Evolutionary conservation across 2,888 invertebrate genomes (phyloP).

Genomic region (Drosophila leonis): DNA sequence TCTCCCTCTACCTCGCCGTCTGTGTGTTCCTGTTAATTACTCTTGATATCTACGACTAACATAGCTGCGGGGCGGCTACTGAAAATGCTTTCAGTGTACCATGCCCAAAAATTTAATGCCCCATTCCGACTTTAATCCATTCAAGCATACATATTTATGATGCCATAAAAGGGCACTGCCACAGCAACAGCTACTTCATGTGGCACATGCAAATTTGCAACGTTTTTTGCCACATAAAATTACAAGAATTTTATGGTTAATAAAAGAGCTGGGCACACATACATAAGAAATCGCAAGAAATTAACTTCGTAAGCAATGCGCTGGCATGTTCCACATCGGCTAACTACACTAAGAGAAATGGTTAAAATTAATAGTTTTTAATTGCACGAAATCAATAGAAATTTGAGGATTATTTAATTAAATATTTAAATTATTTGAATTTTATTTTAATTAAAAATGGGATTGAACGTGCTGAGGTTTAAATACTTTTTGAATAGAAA

Average conservation of each 20-base stretch:
- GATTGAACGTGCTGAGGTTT: no score
- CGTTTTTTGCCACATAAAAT: constrained; percentile 73
- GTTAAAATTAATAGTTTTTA: not conserved
- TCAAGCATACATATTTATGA: constrained; percentile 61
- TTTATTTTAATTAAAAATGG: not conserved
- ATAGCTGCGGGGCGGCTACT: constrained; percentile 29
- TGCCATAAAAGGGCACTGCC: constrained; percentile 48
- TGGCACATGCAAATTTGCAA: constrained; percentile 77
- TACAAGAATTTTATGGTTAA: constrained; percentile 77
- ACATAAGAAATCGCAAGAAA: constrained; percentile 60
- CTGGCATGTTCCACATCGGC: constrained; percentile 57
- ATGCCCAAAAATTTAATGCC: constrained; percentile 49
- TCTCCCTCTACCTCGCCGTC: not conserved
- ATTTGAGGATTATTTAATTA: not conserved
- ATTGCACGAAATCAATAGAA: not conserved
- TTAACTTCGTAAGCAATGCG: constrained; percentile 61
- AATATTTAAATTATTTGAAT: not conserved
- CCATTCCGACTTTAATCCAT: constrained; percentile 56
- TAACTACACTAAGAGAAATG: constrained; percentile 31
- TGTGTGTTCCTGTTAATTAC: constrained; percentile 48
- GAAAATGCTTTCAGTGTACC: constrained; percentile 45
- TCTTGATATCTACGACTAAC: constrained; percentile 32
- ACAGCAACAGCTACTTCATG: constrained; percentile 35
- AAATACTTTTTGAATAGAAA: no score
- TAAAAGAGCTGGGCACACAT: constrained; percentile 55